A percentile compares a stretch with the other conserved stretches of the same genome.
phyloP scores from a whole-genome alignment of 2,113 vertebrate species.

The Choloepus hoffmanni region DNA sequence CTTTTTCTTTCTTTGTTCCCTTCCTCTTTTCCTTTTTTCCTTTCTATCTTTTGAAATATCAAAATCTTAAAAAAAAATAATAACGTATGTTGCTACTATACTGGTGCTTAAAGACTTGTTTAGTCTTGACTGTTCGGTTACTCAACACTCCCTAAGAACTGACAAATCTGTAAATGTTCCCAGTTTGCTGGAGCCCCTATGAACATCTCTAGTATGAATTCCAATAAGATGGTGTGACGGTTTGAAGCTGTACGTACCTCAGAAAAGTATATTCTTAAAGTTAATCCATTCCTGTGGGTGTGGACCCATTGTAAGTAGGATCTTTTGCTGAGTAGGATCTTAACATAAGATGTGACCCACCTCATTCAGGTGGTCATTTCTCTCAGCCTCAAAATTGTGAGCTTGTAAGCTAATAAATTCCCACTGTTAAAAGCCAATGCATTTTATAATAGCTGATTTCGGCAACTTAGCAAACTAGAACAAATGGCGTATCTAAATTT shows the following conservation, averaged over 20 bases:
- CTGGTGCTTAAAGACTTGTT: not conserved
- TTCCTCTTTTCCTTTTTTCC: not conserved
- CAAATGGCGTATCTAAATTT: not conserved
- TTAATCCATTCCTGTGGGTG: too few species aligned
- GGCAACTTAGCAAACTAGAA: too few species aligned
- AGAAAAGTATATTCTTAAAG: too few species aligned
- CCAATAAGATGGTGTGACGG: not conserved
- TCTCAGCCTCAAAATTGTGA: too few species aligned
- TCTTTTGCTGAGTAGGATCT: too few species aligned
- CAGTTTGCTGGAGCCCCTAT: not conserved
- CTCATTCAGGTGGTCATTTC: too few species aligned
- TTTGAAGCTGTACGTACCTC: too few species aligned
- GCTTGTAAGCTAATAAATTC: too few species aligned
- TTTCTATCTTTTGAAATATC: not conserved
- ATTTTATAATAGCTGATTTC: too few species aligned
- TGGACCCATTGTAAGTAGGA: too few species aligned
- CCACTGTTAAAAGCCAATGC: too few species aligned
- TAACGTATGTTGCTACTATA: not conserved
- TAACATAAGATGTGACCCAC: too few species aligned
- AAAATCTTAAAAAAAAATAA: not conserved
- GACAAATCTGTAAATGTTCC: not conserved
- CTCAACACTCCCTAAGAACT: not conserved
- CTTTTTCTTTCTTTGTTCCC: not conserved
- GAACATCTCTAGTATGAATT: not conserved
- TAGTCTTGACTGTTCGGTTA: not conserved